These are phyloP conservation scores for Pandion haliaetus DNA, from an alignment of 2,113 vertebrate species.

Conservation along the genomic window DNA sequence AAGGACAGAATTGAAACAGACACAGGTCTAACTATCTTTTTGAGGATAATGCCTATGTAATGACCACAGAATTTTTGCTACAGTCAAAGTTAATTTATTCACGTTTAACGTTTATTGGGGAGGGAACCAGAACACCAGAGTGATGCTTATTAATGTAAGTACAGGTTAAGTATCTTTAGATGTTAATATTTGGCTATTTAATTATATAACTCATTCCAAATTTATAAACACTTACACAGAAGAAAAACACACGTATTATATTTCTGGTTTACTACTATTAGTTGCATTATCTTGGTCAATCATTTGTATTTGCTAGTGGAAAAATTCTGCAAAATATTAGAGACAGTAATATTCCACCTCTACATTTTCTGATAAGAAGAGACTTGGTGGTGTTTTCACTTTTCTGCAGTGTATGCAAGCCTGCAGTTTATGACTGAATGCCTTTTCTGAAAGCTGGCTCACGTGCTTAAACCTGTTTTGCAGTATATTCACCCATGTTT, in stretches of 20 bases:
- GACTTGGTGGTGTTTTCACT: not conserved
- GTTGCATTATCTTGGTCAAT: not conserved
- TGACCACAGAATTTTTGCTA: not conserved
- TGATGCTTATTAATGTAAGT: not conserved
- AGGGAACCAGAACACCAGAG: not conserved
- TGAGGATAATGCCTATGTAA: not conserved
- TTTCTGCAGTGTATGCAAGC: not conserved
- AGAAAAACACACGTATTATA: not conserved
- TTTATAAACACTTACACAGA: not conserved
- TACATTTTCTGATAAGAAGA: not conserved
- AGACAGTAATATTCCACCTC: not conserved
- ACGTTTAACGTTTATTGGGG: not conserved
- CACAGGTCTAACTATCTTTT: not conserved
- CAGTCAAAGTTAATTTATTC: not conserved
- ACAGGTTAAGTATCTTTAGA: not conserved
- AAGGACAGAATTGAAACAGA: not conserved
- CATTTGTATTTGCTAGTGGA: not conserved
- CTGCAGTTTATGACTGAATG: not conserved
- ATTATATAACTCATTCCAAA: not conserved
- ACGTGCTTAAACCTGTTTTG: not conserved
- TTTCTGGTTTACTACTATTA: not conserved
- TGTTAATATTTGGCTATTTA: not conserved
- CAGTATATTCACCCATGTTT: not conserved
- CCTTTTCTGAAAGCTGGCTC: not conserved
- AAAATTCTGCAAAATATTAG: not conserved